These are phyloP conservation scores for Cylindroiulus punctatus DNA, from an alignment of 2,888 invertebrate species.

Conservation along the genomic window DNA sequence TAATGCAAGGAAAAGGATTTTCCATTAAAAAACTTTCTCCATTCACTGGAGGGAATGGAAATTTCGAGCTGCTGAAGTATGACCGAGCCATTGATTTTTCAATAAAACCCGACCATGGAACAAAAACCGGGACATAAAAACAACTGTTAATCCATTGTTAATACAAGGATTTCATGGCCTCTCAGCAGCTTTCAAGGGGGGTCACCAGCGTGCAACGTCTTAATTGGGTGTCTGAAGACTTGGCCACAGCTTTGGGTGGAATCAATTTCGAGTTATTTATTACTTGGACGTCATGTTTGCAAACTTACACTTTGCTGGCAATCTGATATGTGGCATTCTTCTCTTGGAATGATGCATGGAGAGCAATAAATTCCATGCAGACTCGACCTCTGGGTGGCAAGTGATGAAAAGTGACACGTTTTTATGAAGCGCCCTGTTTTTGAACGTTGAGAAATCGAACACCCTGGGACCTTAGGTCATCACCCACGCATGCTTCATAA, in stretches of 20 bases:
- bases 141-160: constrained; percentile 26
- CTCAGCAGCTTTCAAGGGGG: constrained; percentile 1
- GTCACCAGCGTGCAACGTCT: not conserved
- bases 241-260: not conserved
- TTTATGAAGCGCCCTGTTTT: no score
- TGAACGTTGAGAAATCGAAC: no score
- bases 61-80: not conserved
- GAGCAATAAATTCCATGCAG: no score
- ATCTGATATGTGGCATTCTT: not conserved
- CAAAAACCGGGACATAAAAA: constrained; percentile 6
- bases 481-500: no score
- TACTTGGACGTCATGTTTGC: not conserved
- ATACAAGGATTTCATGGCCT: constrained; percentile 34
- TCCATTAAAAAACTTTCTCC: not conserved
- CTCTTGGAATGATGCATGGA: no score
- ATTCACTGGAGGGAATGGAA: not conserved
- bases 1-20: not conserved
- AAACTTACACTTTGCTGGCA: not conserved
- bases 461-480: no score
- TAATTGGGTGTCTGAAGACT: not conserved
- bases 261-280: not conserved
- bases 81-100: constrained; percentile 15
- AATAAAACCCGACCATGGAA: not conserved
- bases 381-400: no score
- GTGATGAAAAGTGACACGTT: no score